A percentile compares a stretch with the other conserved stretches of the same genome.
phyloP scores from a whole-genome alignment of 2,888 invertebrate species.

The Thymelicus acteon region DNA sequence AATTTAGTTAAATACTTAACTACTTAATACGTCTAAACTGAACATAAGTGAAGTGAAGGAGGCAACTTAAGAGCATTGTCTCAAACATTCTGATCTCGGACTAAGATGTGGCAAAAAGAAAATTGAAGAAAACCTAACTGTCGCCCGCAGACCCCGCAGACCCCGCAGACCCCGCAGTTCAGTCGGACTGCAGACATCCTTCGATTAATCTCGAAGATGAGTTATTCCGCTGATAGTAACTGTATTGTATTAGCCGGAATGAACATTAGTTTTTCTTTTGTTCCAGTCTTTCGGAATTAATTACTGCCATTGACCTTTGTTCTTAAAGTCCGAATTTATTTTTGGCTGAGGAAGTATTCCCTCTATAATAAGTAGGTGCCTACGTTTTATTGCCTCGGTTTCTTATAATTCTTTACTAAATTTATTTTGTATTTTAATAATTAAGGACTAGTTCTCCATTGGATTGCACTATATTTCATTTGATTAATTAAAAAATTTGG shows the following conservation, averaged over 20 bases:
- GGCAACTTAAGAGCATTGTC: neutral
- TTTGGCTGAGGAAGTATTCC: neutral
- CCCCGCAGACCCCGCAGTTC: too few species aligned
- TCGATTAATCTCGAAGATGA: slow-evolving; percentile 18
- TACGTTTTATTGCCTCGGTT: neutral
- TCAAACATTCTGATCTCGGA: slow-evolving; percentile 14
- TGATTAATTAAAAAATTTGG: too few species aligned
- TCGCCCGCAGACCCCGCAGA: too few species aligned
- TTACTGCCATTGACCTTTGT: slow-evolving; percentile 1
- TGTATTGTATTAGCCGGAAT: slow-evolving; percentile 6
- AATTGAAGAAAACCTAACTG: slow-evolving; percentile 11
- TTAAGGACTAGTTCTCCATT: too few species aligned
- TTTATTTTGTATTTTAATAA: neutral
- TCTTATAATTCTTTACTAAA: neutral
- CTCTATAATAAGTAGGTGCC: neutral
- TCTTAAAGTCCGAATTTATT: neutral
- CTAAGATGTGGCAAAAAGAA: slow-evolving; percentile 19
- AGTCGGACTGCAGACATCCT: neutral
- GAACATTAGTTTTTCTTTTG: slow-evolving; percentile 15
- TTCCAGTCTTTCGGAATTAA: slow-evolving; percentile 5
- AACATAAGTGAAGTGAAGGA: too few species aligned
- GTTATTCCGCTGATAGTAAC: neutral
- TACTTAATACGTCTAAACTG: too few species aligned
- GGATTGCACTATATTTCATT: too few species aligned
- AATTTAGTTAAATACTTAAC: too few species aligned